Conservation (phyloP, 2,888 invertebrate genomes). For the Cephonodes hylas region DNA sequence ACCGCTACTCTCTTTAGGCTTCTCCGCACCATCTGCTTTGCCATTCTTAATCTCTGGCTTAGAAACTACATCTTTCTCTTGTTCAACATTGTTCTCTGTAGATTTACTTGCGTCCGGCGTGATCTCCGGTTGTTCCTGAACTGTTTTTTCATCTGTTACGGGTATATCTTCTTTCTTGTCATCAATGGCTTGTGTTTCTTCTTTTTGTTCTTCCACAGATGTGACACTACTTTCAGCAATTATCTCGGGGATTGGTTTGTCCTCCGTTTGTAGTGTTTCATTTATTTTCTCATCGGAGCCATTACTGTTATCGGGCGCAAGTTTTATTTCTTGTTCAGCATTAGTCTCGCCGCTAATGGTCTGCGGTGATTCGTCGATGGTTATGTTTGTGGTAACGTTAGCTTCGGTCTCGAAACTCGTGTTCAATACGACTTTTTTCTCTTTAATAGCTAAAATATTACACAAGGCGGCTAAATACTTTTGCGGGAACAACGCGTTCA, state of each 20-base stretch:
- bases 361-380: conserved; percentile 61
- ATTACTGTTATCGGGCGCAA: conserved; percentile 57
- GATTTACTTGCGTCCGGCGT: conserved; percentile 44
- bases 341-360: conserved; percentile 55
- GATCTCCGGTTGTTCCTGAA: conserved; percentile 44
- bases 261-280: conserved; percentile 54
- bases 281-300: conserved; percentile 59
- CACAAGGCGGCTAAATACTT: conserved; percentile 89
- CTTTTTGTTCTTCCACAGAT: conserved; percentile 52
- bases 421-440: conserved; percentile 84
- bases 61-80: conserved; percentile 46
- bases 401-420: conserved; percentile 80
- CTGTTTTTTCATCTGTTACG: conserved; percentile 45
- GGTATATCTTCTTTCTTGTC: conserved; percentile 50
- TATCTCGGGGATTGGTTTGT: conserved; percentile 46
- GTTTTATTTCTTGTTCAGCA: conserved; percentile 60
- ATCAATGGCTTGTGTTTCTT: conserved; percentile 46
- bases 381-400: conserved; percentile 72
- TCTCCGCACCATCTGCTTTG: conserved; percentile 52
- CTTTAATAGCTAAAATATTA: conserved; percentile 86
- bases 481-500: conserved; percentile 83
- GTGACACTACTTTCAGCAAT: conserved; percentile 41
- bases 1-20: conserved; percentile 52
- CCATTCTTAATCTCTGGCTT: conserved; percentile 55
- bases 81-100: conserved; percentile 41